phyloP scores from a whole-genome alignment of 2,797 vertebrate species.

The Erethizon dorsatum region DNA sequence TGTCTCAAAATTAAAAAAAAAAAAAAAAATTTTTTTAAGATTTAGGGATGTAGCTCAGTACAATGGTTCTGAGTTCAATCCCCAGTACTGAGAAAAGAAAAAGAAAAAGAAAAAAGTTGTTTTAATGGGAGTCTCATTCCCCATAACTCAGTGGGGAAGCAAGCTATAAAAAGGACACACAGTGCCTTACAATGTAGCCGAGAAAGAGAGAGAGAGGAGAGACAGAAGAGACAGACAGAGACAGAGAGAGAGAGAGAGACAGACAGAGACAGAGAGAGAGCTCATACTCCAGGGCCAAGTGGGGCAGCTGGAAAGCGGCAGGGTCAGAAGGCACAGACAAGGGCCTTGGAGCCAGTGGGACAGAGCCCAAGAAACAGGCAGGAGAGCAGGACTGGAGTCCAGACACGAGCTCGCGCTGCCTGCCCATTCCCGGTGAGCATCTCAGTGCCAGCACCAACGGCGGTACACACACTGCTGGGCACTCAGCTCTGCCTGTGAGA shows the following conservation, averaged over 20 bases:
- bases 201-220: no score
- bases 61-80: neutral
- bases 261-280: no score
- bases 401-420: neutral
- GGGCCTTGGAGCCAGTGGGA: neutral
- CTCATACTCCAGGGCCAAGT: neutral
- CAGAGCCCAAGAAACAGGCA: neutral
- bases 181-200: neutral
- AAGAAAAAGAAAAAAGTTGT: neutral
- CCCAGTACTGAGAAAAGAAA: neutral
- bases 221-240: no score
- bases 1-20: neutral
- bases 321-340: fast-evolving
- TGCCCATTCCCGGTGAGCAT: neutral
- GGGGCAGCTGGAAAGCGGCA: neutral
- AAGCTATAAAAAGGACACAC: neutral
- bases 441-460: neutral
- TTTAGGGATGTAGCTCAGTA: neutral
- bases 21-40: neutral
- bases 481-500: neutral
- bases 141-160: neutral
- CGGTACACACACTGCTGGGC: no score
- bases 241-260: no score
- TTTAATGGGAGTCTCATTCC: neutral
- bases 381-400: neutral